These are phyloP conservation scores for Arctopsyche grandis DNA, from an alignment of 1,140 invertebrate genomes.

Conservation along the genomic window DNA sequence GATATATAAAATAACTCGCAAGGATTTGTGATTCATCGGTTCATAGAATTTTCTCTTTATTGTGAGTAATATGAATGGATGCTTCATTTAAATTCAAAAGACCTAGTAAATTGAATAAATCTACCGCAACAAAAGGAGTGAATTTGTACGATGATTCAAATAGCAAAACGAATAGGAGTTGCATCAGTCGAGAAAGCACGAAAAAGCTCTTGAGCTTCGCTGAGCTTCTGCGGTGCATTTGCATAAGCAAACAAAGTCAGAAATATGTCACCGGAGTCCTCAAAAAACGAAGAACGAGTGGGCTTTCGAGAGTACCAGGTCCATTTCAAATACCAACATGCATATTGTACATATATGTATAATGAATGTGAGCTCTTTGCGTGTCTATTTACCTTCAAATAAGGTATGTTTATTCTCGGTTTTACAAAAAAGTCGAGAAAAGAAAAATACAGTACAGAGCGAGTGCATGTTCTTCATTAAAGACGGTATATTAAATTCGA, in stretches of 20 bases:
- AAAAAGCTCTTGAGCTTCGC: not conserved
- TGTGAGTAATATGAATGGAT: too few species aligned
- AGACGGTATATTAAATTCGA: not conserved
- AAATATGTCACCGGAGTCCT: slow-evolving; percentile 12
- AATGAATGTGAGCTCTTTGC: slow-evolving; percentile 1
- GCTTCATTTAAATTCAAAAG: too few species aligned
- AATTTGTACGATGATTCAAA: too few species aligned
- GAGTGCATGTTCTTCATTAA: not conserved
- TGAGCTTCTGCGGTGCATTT: slow-evolving; percentile 8
- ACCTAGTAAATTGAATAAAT: too few species aligned
- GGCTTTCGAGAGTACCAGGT: not conserved
- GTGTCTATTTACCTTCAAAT: not conserved
- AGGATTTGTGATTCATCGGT: too few species aligned
- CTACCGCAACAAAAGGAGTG: too few species aligned
- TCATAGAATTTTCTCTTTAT: too few species aligned
- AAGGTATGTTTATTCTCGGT: not conserved
- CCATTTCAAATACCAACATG: not conserved
- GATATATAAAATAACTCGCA: too few species aligned
- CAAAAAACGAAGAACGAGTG: not conserved
- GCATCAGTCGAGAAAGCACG: not conserved
- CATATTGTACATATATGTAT: not conserved
- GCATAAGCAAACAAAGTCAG: slow-evolving; percentile 6
- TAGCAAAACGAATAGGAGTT: not conserved
- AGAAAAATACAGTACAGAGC: not conserved
- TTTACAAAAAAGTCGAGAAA: not conserved